phyloP scores from a whole-genome alignment of 2,113 vertebrate genomes.

The Rhinogobius similis region DNA sequence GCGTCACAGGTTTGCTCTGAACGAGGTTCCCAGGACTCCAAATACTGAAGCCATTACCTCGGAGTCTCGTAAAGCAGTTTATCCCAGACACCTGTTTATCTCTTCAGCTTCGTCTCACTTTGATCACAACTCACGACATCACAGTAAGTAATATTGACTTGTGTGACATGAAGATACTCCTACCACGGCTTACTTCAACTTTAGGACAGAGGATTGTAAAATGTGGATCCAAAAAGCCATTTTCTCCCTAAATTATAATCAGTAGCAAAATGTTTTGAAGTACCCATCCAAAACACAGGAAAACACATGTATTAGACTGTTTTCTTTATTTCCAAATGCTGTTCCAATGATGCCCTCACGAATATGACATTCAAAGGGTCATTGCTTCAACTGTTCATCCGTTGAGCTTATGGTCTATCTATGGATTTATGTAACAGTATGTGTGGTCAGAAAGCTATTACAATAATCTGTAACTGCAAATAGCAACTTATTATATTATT shows the following conservation, averaged over 20 bases:
- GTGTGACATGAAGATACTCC: background rate
- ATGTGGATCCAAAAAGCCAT: background rate
- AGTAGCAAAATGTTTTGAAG: background rate
- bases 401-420: no score
- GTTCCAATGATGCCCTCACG: no score
- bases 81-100: constrained; percentile 42
- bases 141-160: constrained; percentile 10
- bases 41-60: constrained; percentile 13
- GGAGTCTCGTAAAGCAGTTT: constrained; percentile 23
- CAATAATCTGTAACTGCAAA: no score
- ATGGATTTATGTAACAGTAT: no score
- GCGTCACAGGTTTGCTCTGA: background rate
- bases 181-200: background rate
- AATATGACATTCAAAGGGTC: no score
- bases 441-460: no score
- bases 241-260: background rate
- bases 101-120: constrained; percentile 21
- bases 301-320: no score
- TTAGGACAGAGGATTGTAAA: background rate
- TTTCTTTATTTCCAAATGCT: no score
- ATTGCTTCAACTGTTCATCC: no score
- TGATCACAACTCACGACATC: constrained; percentile 24
- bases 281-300: no score
- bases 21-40: constrained; percentile 17
- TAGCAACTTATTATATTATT: no score